phyloP scores from a whole-genome alignment of 1,140 invertebrate genomes.

The Hydropsyche tenuis region DNA sequence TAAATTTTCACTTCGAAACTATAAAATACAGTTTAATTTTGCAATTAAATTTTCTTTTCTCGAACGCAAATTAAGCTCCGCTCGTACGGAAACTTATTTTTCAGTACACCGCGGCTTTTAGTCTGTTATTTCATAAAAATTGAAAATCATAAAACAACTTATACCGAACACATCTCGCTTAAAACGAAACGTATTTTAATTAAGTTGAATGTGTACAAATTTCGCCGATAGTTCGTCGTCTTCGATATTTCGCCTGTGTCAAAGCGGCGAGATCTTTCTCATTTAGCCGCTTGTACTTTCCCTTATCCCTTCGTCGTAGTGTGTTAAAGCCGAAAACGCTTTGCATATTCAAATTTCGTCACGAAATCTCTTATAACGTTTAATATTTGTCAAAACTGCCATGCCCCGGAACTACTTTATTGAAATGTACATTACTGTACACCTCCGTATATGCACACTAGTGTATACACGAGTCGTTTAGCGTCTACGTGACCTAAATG shows the following conservation, averaged over 20 bases:
- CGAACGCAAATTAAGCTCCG: background rate
- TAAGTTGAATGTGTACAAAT: no score
- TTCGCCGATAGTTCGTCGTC: no score
- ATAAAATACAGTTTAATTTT: conserved; percentile 19
- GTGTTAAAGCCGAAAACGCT: background rate
- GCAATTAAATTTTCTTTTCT: conserved; percentile 28
- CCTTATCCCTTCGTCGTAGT: background rate
- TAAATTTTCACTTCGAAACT: conserved; percentile 1
- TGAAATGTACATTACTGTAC: background rate
- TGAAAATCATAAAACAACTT: no score
- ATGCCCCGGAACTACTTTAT: background rate
- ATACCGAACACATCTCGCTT: no score
- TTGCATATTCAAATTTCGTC: conserved; percentile 20
- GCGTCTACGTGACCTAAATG: background rate
- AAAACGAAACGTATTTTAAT: conserved; percentile 3
- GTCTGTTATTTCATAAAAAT: no score
- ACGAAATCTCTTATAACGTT: conserved; percentile 4
- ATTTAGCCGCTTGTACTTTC: background rate
- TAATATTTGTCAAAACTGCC: conserved; percentile 6
- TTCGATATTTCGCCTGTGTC: conserved; percentile 6
- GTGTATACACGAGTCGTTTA: background rate
- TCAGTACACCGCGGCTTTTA: no score
- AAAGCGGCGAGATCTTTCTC: conserved; percentile 1
- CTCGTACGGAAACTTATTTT: background rate
- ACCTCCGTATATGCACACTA: no score